These are phyloP conservation scores for Hirtodrosophila confusa DNA, from an alignment of 2,888 invertebrate species.

Conservation along the genomic window DNA sequence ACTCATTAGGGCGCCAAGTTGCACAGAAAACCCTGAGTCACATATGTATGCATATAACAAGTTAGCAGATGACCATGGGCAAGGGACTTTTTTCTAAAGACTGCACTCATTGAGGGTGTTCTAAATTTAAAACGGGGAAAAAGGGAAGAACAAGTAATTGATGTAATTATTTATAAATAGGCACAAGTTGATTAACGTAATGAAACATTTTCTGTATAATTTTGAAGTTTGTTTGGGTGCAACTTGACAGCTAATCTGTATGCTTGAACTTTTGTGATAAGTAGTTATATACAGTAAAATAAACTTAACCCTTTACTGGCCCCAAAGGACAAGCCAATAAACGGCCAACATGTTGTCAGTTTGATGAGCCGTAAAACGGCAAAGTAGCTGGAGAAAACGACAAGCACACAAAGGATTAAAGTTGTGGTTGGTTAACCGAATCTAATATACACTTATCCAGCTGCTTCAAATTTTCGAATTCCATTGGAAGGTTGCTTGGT, in stretches of 20 bases:
- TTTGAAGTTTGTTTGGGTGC: too few relatives aligned
- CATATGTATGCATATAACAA: background rate
- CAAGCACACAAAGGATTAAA: background rate
- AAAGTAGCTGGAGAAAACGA: background rate
- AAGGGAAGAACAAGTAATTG: slow-evolving; percentile 1
- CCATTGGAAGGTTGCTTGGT: background rate
- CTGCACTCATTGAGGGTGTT: background rate
- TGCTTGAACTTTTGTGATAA: background rate
- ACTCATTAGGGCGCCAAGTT: slow-evolving; percentile 5
- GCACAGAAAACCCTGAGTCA: slow-evolving; percentile 19
- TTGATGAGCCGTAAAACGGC: slow-evolving; percentile 38
- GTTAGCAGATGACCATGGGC: background rate
- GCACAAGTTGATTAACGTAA: too few relatives aligned
- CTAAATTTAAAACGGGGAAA: slow-evolving; percentile 7
- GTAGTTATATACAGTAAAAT: slow-evolving; percentile 1
- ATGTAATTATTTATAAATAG: background rate
- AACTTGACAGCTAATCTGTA: too few relatives aligned
- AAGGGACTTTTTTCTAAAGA: slow-evolving; percentile 27
- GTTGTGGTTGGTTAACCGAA: background rate
- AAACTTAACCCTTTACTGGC: slow-evolving; percentile 15
- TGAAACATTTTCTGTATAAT: too few relatives aligned
- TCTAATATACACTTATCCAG: slow-evolving; percentile 4
- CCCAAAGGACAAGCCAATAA: slow-evolving; percentile 31
- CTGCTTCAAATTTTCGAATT: background rate
- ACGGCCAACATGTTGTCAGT: slow-evolving; percentile 21